phyloP scores from a whole-genome alignment of 2,797 vertebrate species.

The Manis crassicaudata region DNA sequence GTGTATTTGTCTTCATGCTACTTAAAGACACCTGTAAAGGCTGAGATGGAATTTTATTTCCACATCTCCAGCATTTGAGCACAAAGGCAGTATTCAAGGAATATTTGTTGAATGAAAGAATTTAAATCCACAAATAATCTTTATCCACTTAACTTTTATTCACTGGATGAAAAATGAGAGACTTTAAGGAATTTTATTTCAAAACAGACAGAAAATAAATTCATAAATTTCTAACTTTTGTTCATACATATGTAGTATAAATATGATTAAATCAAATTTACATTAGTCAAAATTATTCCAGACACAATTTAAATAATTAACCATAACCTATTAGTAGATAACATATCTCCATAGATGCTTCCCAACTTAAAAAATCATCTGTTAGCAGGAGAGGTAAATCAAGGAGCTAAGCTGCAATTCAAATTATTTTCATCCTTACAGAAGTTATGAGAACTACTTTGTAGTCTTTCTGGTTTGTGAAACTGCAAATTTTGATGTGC shows the following conservation, averaged over 20 bases:
- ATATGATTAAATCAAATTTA: not conserved
- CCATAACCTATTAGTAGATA: not conserved
- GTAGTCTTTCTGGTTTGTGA: conserved; percentile 38
- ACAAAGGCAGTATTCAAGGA: not conserved
- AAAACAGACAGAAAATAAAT: conserved; percentile 59
- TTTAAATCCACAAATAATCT: conserved; percentile 45
- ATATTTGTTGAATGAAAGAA: conserved; percentile 49
- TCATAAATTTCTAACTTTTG: not conserved
- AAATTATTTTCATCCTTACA: conserved; percentile 22
- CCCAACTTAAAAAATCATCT: not conserved
- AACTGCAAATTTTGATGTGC: conserved; percentile 28
- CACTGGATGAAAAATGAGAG: conserved; percentile 53
- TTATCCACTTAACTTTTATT: conserved; percentile 24
- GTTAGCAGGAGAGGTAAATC: conserved; percentile 7
- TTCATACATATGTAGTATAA: not conserved
- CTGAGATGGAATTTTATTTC: conserved; percentile 39
- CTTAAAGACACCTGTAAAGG: not conserved
- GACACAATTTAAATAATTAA: conserved; percentile 56
- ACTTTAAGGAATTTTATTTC: conserved; percentile 19
- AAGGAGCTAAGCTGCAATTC: conserved; percentile 19
- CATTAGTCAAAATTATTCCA: conserved; percentile 48
- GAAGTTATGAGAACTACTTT: conserved; percentile 20
- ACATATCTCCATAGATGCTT: not conserved
- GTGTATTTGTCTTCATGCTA: not conserved
- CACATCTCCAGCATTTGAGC: not conserved